Evolutionary conservation across 2,797 vertebrate genomes (phyloP).

Genomic region (Paratrypauchen microcephalus): DNA sequence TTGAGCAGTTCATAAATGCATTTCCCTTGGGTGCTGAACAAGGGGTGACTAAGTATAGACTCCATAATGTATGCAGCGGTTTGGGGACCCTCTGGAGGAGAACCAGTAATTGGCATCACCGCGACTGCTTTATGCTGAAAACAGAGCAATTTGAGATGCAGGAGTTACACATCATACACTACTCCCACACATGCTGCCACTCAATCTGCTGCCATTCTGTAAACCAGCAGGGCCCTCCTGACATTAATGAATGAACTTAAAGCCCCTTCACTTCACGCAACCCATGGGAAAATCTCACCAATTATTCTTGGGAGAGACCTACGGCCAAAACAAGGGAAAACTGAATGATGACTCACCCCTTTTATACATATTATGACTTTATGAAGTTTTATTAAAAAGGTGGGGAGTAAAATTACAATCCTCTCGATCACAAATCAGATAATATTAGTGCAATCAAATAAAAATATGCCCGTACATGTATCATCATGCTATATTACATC

Average conservation of each 20-base stretch:
- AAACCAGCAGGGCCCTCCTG: background rate
- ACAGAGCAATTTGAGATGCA: background rate
- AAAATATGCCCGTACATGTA: too few species aligned
- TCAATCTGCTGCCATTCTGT: constrained; percentile 4
- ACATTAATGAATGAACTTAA: background rate
- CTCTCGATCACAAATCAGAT: too few species aligned
- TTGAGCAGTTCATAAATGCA: background rate
- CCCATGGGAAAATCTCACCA: background rate
- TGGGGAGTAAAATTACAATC: too few species aligned
- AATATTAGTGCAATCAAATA: too few species aligned
- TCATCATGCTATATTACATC: too few species aligned
- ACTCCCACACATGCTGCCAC: background rate
- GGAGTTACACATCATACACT: background rate
- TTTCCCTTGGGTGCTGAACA: background rate
- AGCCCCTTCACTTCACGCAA: background rate
- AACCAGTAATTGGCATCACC: background rate
- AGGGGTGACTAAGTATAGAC: background rate
- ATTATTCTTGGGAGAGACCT: background rate
- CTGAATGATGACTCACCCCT: background rate
- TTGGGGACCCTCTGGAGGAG: background rate
- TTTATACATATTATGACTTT: background rate
- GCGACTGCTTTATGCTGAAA: constrained; percentile 1
- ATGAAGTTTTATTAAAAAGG: too few species aligned
- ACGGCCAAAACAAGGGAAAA: background rate
- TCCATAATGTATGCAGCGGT: background rate